A percentile compares a stretch with the other conserved stretches of the same genome.
phyloP scores from a whole-genome alignment of 2,797 vertebrate genomes.

The Orestias chungarensis region DNA sequence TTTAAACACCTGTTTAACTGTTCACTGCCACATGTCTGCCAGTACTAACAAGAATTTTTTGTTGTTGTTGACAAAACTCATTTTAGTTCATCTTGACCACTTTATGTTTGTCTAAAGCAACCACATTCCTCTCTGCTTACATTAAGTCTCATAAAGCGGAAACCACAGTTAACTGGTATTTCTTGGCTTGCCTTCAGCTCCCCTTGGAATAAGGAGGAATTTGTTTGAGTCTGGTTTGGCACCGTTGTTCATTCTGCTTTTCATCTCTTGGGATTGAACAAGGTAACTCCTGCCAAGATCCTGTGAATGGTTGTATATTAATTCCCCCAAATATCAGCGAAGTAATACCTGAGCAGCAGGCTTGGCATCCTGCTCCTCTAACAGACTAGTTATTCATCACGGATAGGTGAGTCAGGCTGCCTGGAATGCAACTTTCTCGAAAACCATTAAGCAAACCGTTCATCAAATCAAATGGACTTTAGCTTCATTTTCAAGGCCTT shows the following conservation, averaged over 20 bases:
- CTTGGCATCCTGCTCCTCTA: conserved; percentile 47
- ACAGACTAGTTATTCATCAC: conserved; percentile 63
- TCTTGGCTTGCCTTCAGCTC: conserved; percentile 54
- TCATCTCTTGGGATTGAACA: conserved; percentile 45
- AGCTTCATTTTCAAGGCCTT: background rate
- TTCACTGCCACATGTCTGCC: conserved; percentile 13
- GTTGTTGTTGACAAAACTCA: background rate
- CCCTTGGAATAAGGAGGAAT: conserved; percentile 61
- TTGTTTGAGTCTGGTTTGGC: conserved; percentile 60
- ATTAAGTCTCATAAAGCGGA: conserved; percentile 43
- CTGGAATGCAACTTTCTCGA: conserved; percentile 19
- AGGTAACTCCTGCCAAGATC: conserved; percentile 47
- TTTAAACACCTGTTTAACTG: background rate
- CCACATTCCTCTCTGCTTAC: conserved; percentile 48
- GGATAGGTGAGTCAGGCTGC: conserved; percentile 11
- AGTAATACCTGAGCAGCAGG: conserved; percentile 50
- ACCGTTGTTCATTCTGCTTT: conserved; percentile 43
- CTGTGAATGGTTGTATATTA: conserved; percentile 59
- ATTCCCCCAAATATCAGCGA: conserved; percentile 47
- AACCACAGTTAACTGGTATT: conserved; percentile 56
- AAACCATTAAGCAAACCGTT: conserved; percentile 13
- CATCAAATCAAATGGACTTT: conserved; percentile 26
- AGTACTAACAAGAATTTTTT: background rate
- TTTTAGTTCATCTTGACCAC: conserved; percentile 33
- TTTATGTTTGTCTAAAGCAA: conserved; percentile 35